Conservation (phyloP, 2,113 vertebrate species). For the Sinocyclocheilus anshuiensis region DNA sequence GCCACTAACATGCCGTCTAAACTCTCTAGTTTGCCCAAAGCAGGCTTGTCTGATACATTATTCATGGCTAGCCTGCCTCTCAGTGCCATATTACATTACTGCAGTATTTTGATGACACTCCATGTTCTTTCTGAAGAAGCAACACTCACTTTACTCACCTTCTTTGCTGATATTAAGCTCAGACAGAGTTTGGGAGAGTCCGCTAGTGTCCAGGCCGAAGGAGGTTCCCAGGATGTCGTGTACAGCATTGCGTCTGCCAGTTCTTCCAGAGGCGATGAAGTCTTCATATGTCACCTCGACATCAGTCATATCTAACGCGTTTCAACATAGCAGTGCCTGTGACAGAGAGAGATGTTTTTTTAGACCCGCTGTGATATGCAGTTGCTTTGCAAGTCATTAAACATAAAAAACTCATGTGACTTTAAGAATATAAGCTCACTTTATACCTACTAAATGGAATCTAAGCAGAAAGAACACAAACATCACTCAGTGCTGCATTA, state of each 20-base stretch:
- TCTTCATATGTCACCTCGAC: slow-evolving; percentile 98
- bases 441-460: neutral
- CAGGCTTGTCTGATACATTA: slow-evolving; percentile 23
- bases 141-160: slow-evolving; percentile 72
- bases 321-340: slow-evolving; percentile 94
- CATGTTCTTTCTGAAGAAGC: neutral
- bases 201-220: slow-evolving; percentile 78
- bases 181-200: slow-evolving; percentile 86
- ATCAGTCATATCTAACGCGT: slow-evolving; percentile 98
- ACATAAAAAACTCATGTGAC: neutral
- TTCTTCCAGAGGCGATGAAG: slow-evolving; percentile 95
- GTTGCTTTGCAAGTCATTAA: neutral
- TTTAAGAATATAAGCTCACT: neutral
- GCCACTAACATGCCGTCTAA: slow-evolving; percentile 34
- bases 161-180: slow-evolving; percentile 90
- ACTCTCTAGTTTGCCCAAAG: slow-evolving; percentile 24
- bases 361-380: neutral
- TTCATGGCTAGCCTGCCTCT: slow-evolving; percentile 29
- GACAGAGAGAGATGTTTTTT: slow-evolving; percentile 41
- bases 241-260: slow-evolving; percentile 94
- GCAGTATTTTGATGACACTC: slow-evolving; percentile 11
- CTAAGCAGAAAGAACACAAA: neutral
- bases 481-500: neutral
- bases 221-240: slow-evolving; percentile 87
- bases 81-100: slow-evolving; percentile 36